A percentile compares a stretch with the other conserved stretches of the same genome.
These are phyloP conservation scores for Trichomalopsis sarcophagae DNA, from an alignment of 1,140 invertebrate species.

Conservation along the genomic window DNA sequence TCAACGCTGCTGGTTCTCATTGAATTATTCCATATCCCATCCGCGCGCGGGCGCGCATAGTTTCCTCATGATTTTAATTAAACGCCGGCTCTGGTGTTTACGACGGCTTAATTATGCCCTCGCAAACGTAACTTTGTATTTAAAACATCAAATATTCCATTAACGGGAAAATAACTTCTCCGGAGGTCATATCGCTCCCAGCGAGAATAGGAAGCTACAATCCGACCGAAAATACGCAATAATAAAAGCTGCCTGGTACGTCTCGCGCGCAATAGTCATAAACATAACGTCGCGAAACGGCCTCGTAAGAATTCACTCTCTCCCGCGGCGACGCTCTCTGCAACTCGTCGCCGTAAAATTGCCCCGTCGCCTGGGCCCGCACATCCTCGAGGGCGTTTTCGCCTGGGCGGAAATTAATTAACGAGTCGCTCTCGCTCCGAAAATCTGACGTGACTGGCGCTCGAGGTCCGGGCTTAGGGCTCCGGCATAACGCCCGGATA, in stretches of 20 bases:
- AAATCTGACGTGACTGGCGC: conserved; percentile 65
- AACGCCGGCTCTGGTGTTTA: background rate
- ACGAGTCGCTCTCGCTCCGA: conserved; percentile 56
- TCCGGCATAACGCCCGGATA: conserved; percentile 17
- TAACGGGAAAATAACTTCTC: background rate
- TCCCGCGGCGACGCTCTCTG: background rate
- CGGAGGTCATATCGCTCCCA: background rate
- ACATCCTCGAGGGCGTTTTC: conserved; percentile 58
- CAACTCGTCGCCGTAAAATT: background rate
- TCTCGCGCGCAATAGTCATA: conserved; percentile 9
- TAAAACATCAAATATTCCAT: background rate
- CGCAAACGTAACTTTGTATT: background rate
- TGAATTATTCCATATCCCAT: background rate
- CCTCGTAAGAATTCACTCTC: conserved; percentile 29
- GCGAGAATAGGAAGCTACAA: too few relatives aligned
- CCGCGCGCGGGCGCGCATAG: too few relatives aligned
- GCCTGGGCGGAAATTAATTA: conserved; percentile 63
- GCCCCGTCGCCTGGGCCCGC: conserved; percentile 6
- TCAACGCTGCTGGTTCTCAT: too few relatives aligned
- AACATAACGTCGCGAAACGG: conserved; percentile 3
- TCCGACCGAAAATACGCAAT: background rate
- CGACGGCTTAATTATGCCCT: background rate
- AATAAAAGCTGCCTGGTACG: background rate
- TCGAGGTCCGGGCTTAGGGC: conserved; percentile 57
- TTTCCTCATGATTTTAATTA: background rate